Evolutionary conservation across 92 coral and sea anemone genomes (phyloP), one percentile per base, ranked within the genome.

Genomic region (Virgularia gustaviana): DNA sequence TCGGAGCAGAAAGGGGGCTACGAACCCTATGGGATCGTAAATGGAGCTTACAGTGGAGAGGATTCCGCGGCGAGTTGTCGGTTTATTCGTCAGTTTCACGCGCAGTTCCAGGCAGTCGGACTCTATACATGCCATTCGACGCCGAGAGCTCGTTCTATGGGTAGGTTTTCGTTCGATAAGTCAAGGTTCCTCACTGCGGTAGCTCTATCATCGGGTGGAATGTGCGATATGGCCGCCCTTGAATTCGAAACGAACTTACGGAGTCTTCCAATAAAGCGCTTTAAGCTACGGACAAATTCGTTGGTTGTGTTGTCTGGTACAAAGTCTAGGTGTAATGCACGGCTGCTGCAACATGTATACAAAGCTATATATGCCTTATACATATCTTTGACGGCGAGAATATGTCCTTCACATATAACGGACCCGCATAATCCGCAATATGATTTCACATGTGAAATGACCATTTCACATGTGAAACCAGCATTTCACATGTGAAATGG

Each of bases 341-440:
- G 63, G 57, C 81, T 76, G 64, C 81, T 76, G 9, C 73, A 49
- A 55, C 81, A 63, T 10, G 74, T 76, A 33, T 42, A 63, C 34
- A 76, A 31, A 16, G 63, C 81, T 16, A 75, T 70, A 35, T 45
- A 49, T 19, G 9, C 19, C 27, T 12, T 47, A n/a, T n/a, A n/a
- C n/a, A 20, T 65, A 4, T 34, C 36, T 49, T 41, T 1, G 66
- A n/a, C 39, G 33, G 53, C 6, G 52, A 22, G 61, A 32, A 53
- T 13, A 53, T 71, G 64, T 31, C 76, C 41, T 31, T 51, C 2
- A 70, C 63, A 36, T 51, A 70, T 16, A 70, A 20, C 35, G 76
- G 49, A 18, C 73, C 73, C 1, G 73, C 57, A 38, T 66, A 71
- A 45, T 70, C 75, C 5, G 49, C n/a, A n/a, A n/a, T n/a, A n/a